These are phyloP conservation scores for Smutsia temminckii DNA, from an alignment of 2,797 vertebrate genomes.

Conservation along the genomic window DNA sequence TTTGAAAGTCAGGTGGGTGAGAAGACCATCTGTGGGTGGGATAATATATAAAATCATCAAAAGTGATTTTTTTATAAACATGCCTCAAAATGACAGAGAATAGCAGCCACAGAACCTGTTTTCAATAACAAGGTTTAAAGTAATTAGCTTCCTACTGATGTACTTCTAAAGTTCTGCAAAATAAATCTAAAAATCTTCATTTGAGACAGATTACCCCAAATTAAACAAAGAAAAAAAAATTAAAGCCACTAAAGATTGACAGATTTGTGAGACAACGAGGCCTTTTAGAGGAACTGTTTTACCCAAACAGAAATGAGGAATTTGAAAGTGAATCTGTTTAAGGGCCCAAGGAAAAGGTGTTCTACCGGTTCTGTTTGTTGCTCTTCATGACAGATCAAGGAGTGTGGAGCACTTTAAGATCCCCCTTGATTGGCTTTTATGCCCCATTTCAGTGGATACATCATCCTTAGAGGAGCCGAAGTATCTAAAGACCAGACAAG, in stretches of 20 bases:
- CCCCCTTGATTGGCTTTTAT: not conserved
- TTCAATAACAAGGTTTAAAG: not conserved
- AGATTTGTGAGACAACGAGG: not conserved
- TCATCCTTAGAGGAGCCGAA: not conserved
- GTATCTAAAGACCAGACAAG: not conserved
- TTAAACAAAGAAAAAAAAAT: not conserved
- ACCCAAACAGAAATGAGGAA: not conserved
- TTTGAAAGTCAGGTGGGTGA: conserved; percentile 39
- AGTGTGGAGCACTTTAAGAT: accelerated
- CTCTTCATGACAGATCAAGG: not conserved
- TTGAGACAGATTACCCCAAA: not conserved
- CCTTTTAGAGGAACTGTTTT: not conserved
- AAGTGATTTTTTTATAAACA: not conserved
- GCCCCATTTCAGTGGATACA: not conserved
- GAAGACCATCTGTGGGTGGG: conserved; percentile 58
- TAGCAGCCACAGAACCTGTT: not conserved
- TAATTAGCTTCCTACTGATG: not conserved
- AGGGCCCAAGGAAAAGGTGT: not conserved
- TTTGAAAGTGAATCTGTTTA: not conserved
- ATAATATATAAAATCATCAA: not conserved
- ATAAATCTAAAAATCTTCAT: not conserved
- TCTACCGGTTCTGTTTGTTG: not conserved
- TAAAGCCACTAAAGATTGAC: not conserved
- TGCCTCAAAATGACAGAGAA: not conserved
- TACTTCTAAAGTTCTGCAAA: not conserved